Base-by-base conservation (phyloP, 2,888 invertebrate species). In the Brachypalpus laphriformis region DNA sequence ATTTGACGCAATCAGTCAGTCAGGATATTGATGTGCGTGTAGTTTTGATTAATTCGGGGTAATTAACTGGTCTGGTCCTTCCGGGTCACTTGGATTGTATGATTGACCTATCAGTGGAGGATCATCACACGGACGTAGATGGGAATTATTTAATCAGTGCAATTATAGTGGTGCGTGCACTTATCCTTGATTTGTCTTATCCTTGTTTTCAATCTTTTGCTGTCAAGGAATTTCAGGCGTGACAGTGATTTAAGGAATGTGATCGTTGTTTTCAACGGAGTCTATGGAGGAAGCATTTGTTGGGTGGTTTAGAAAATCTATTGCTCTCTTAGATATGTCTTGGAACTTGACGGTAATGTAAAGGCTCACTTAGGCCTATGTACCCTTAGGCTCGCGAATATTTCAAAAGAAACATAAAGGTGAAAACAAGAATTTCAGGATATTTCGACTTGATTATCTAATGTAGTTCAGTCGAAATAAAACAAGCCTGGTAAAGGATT, bases 1-100 rank as follows among this genome's bases (percentile, higher is more conserved):
- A 81, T 81, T 81, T 81, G 81, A 85, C 71, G 81, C 81, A 85
- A 75, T 81, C 80, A 70, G 71, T 81, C 85, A 81, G 85, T 81
- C 61, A 40, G 74, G 63, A 83, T 83, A 80, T 83, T 81, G 81
- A 81, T 81, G 75, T 75, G 81, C 85, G 85, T 85, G 85, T 85
- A 81, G 54, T 85, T 85, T 85, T 85, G 85, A 85, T 85, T 85
- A 85, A 85, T 85, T 85, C 40, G 66, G 31, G 57, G 75, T 66
- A 85, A 81, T 85, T 85, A 81, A 85, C 59, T 56, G 76, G 85
- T 81, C 85, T 85, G 75, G 75, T 71, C 81, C 66, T 71, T 81
- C 66, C 54, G 85, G 81, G 85, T 81, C 81, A 81, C 45, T 65
- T 59, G n/a, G 9, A 18, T 7, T n/a, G 42, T 56, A 31, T 65